Conservation (phyloP, 1,140 invertebrate species). For the Dendrolimus kikuchii region DNA sequence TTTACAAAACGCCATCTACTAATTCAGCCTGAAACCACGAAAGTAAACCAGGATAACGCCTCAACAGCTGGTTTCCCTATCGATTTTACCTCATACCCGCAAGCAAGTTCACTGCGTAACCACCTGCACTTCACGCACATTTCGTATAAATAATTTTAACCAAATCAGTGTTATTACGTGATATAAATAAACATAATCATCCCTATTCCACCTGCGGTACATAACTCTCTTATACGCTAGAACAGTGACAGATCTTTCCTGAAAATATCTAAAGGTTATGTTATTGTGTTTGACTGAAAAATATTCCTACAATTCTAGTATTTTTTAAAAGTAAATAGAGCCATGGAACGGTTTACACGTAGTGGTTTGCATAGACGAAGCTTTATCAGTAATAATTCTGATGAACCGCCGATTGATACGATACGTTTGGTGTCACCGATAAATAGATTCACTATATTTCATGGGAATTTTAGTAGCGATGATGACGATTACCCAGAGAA, state of each 20-base stretch:
- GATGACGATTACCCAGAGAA: conserved; percentile 43
- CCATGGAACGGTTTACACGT: conserved; percentile 37
- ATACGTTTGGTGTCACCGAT: conserved; percentile 55
- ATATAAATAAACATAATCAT: conserved; percentile 5
- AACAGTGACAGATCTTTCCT: neutral
- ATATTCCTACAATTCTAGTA: conserved; percentile 2
- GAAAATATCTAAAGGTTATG: conserved; percentile 31
- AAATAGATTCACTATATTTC: conserved; percentile 52
- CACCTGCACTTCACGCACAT: conserved; percentile 28
- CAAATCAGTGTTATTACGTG: conserved; percentile 6
- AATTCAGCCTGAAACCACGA: neutral
- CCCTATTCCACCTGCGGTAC: neutral
- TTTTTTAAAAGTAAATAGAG: conserved; percentile 13
- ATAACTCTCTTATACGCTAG: neutral
- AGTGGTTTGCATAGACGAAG: conserved; percentile 40
- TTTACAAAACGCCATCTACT: conserved; percentile 25
- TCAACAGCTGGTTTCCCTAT: conserved; percentile 52
- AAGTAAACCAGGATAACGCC: neutral
- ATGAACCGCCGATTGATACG: conserved; percentile 51
- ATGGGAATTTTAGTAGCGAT: conserved; percentile 43
- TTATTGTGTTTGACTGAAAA: conserved; percentile 16
- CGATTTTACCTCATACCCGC: conserved; percentile 40
- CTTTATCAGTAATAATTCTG: conserved; percentile 48
- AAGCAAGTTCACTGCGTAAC: conserved; percentile 49
- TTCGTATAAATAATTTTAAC: conserved; percentile 10